Evolutionary conservation across 2,797 vertebrate species (phyloP).

Genomic region (Falco biarmicus): DNA sequence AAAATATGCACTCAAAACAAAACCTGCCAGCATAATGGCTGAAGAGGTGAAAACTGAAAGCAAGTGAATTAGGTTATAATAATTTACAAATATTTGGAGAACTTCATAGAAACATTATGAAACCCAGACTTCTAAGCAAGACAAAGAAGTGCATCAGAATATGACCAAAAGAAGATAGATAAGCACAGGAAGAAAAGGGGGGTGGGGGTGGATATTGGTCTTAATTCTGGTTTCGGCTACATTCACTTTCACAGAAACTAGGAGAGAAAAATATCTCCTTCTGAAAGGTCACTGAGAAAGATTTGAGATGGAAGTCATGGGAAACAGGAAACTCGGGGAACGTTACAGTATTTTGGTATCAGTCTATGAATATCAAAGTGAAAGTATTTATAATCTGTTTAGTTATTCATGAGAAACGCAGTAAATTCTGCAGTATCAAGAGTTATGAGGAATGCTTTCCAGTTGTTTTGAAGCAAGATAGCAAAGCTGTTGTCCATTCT

Average conservation of each 20-base stretch:
- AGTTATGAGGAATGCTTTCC: neutral
- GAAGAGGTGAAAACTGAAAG: neutral
- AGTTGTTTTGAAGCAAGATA: neutral
- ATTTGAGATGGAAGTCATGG: slow-evolving; percentile 36
- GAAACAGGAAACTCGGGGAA: slow-evolving; percentile 51
- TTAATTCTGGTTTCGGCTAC: neutral
- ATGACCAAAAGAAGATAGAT: neutral
- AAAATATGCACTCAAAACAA: neutral
- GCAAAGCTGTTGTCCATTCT: neutral
- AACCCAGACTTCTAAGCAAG: neutral
- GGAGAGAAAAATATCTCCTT: neutral
- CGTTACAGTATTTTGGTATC: slow-evolving; percentile 20
- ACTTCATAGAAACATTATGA: neutral
- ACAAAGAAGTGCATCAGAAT: neutral
- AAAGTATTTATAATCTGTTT: slow-evolving; percentile 50
- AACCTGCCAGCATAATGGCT: neutral
- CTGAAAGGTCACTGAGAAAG: neutral
- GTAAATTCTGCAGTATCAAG: neutral
- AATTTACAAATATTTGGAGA: neutral
- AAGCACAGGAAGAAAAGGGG: neutral
- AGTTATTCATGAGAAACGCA: slow-evolving; percentile 22
- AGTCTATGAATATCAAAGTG: slow-evolving; percentile 48
- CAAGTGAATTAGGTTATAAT: neutral
- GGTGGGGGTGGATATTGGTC: neutral
- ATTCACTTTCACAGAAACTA: neutral